A percentile compares a stretch with the other conserved stretches of the same genome.
Conservation (phyloP, 2,797 vertebrate genomes). For the Sorex maritimensis region DNA sequence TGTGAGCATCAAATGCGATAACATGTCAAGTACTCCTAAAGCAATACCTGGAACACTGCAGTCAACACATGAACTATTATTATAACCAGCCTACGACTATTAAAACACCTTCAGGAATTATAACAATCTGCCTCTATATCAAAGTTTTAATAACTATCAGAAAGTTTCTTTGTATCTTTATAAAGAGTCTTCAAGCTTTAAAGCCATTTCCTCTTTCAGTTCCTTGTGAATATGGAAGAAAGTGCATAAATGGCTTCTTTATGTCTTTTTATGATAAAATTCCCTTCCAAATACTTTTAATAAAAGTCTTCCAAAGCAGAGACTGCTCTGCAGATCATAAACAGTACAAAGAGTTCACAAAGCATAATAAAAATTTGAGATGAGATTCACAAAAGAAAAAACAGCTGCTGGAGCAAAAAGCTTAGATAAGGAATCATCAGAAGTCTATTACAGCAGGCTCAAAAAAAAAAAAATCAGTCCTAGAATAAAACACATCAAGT, state of each 20-base stretch:
- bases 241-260: constrained; percentile 1
- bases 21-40: constrained; percentile 28
- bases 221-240: constrained; percentile 53
- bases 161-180: constrained; percentile 49
- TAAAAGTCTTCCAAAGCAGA: constrained; percentile 51
- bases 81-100: background rate
- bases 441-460: constrained; percentile 21
- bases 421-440: constrained; percentile 68
- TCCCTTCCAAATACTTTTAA: constrained; percentile 49
- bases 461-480: constrained; percentile 36
- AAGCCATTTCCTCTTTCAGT: constrained; percentile 52
- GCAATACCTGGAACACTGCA: background rate
- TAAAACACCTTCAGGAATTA: constrained; percentile 2
- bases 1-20: constrained; percentile 55
- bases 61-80: constrained; percentile 11
- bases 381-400: constrained; percentile 70
- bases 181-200: constrained; percentile 50
- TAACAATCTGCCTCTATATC: constrained; percentile 50
- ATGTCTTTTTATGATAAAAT: constrained; percentile 56
- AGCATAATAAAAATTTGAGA: constrained; percentile 72
- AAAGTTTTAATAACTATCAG: constrained; percentile 60
- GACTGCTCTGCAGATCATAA: constrained; percentile 27
- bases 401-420: constrained; percentile 62
- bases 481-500: constrained; percentile 56
- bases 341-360: constrained; percentile 64